These are phyloP conservation scores for Cosmia trapezina DNA, from an alignment of 2,888 invertebrate genomes.

Conservation along the genomic window DNA sequence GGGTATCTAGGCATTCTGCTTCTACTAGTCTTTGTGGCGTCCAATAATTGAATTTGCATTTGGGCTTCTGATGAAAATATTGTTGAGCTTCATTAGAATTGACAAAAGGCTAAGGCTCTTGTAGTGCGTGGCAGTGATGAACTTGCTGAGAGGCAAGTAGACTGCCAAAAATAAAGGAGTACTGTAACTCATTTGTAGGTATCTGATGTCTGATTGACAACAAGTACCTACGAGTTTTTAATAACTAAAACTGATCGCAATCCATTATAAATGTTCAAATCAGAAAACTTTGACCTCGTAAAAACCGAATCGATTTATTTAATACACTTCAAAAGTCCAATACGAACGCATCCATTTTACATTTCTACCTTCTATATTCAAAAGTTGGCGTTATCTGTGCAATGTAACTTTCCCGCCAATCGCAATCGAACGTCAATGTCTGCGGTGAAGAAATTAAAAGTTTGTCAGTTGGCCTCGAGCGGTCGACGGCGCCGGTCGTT, in stretches of 20 bases:
- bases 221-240: conserved; percentile 1
- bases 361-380: conserved; percentile 77
- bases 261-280: conserved; percentile 39
- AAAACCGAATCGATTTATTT: conserved; percentile 61
- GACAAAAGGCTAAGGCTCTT: not conserved
- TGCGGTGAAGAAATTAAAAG: conserved; percentile 88
- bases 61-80: not conserved
- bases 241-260: conserved; percentile 4
- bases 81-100: not conserved
- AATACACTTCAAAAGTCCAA: conserved; percentile 67
- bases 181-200: not conserved
- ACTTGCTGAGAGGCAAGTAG: not conserved
- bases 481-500: conserved; percentile 81
- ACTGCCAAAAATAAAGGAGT: not conserved
- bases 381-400: conserved; percentile 84
- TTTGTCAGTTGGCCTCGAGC: conserved; percentile 86
- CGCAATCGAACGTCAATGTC: conserved; percentile 86
- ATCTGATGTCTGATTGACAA: not conserved
- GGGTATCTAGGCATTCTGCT: not conserved
- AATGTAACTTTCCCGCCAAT: conserved; percentile 88
- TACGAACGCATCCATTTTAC: conserved; percentile 76
- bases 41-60: not conserved
- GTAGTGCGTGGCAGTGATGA: not conserved
- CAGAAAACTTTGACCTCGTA: conserved; percentile 53
- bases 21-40: not conserved